phyloP scores from a whole-genome alignment of 1,140 invertebrate genomes.

The Hormaphis cornu region DNA sequence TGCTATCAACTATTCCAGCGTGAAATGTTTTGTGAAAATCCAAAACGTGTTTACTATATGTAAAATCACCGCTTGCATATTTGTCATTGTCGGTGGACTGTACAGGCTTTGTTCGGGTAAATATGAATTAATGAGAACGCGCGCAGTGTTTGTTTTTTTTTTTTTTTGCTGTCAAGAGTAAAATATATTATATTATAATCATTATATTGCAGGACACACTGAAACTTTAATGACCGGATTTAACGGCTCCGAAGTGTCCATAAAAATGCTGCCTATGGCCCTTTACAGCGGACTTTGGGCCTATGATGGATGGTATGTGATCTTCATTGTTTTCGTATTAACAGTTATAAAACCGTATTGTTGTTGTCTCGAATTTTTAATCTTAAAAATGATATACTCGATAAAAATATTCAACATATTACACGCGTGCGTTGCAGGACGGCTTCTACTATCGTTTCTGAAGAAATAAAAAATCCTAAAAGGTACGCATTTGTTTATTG shows the following conservation, averaged over 20 bases:
- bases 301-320: constrained; percentile 75
- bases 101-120: constrained; percentile 43
- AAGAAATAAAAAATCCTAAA: constrained; percentile 82
- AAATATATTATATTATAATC: background rate
- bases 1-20: constrained; percentile 78
- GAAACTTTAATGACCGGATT: constrained; percentile 65
- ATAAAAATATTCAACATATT: no score
- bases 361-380: no score
- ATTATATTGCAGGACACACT: constrained; percentile 48
- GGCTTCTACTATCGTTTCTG: constrained; percentile 79
- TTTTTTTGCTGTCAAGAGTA: no score
- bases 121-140: no score
- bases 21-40: constrained; percentile 75
- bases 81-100: constrained; percentile 72
- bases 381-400: no score
- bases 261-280: constrained; percentile 70
- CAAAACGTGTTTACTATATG: constrained; percentile 82
- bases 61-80: constrained; percentile 72
- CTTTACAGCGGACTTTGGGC: constrained; percentile 92
- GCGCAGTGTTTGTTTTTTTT: no score
- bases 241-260: constrained; percentile 57
- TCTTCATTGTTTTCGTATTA: no score
- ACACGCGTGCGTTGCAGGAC: constrained; percentile 36
- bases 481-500: constrained; percentile 54
- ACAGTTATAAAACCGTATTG: no score